phyloP scores from a whole-genome alignment of 1,140 invertebrate species.

The Adelges cooleyi region DNA sequence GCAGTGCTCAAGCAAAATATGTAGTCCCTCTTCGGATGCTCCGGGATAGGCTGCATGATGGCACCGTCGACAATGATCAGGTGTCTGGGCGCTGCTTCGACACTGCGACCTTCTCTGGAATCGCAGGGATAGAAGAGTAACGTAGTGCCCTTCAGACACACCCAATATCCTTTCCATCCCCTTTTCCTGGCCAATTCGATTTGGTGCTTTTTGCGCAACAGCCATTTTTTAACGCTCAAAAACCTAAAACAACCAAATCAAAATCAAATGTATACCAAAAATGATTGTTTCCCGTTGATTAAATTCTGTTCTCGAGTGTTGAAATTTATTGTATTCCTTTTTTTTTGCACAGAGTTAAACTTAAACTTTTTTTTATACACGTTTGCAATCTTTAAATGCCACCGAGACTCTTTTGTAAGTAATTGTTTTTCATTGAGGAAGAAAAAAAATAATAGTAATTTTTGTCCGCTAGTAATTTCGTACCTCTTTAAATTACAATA shows the following conservation, averaged over 20 bases:
- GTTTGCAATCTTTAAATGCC: no score
- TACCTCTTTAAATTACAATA: no score
- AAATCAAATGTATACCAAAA: no score
- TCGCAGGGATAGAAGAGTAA: constrained; percentile 93
- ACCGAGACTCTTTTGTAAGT: no score
- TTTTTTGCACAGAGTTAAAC: no score
- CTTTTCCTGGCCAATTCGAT: constrained; percentile 88
- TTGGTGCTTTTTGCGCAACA: constrained; percentile 90
- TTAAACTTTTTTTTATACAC: no score
- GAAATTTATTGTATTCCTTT: no score
- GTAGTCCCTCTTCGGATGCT: constrained; percentile 93
- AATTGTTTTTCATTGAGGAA: no score
- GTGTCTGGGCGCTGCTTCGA: constrained; percentile 86
- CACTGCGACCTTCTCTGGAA: constrained; percentile 76
- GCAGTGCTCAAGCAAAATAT: constrained; percentile 96
- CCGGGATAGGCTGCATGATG: constrained; percentile 95
- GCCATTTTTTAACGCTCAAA: constrained; percentile 96
- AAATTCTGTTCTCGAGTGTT: no score
- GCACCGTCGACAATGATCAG: constrained; percentile 94
- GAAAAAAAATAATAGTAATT: no score
- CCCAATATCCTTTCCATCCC: constrained; percentile 97
- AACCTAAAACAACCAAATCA: constrained; percentile 55
- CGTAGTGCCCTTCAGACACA: constrained; percentile 92
- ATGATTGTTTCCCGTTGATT: no score
- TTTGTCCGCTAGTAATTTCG: no score